These are phyloP conservation scores for Aspiorhynchus laticeps DNA, from an alignment of 2,113 vertebrate genomes.

Conservation along the genomic window DNA sequence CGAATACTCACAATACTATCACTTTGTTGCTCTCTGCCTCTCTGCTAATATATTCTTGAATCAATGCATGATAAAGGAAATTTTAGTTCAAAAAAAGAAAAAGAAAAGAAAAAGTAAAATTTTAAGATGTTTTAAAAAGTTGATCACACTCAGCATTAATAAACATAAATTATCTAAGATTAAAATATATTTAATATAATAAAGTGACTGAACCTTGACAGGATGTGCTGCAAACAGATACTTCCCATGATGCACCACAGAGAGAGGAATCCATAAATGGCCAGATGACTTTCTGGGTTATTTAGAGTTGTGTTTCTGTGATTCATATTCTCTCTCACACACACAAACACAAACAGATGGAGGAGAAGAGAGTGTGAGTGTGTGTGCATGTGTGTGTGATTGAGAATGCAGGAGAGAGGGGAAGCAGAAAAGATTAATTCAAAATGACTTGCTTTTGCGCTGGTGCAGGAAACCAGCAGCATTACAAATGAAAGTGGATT, in stretches of 20 bases:
- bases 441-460: conserved; percentile 42
- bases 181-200: background rate
- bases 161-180: background rate
- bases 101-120: background rate
- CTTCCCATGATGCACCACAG: conserved; percentile 41
- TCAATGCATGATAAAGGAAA: background rate
- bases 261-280: background rate
- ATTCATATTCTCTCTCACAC: conserved; percentile 1
- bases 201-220: background rate
- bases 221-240: background rate
- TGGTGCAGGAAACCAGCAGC: conserved; percentile 39
- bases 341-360: background rate
- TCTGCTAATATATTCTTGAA: background rate
- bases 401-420: conserved; percentile 19
- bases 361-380: background rate
- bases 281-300: conserved; percentile 29
- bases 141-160: background rate
- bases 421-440: conserved; percentile 48
- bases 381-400: conserved; percentile 20
- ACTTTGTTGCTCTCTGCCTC: background rate
- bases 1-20: too few relatives aligned
- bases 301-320: conserved; percentile 15
- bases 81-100: background rate
- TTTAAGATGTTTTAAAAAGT: background rate
- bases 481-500: conserved; percentile 58